These are phyloP conservation scores for Busseola fusca DNA, from an alignment of 2,888 invertebrate species.

Conservation along the genomic window DNA sequence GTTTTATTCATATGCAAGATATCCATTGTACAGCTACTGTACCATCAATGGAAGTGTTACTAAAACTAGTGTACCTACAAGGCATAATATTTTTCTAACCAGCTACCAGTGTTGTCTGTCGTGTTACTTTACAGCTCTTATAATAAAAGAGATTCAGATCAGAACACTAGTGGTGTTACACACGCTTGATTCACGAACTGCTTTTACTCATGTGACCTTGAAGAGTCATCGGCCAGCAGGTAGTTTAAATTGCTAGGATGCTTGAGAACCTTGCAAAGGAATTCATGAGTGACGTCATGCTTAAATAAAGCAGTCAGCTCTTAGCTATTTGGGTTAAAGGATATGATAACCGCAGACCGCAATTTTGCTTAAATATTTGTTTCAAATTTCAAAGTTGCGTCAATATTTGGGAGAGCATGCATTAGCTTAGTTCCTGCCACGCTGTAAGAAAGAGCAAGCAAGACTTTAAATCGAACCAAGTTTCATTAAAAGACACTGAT, in stretches of 20 bases:
- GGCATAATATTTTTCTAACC: slow-evolving; percentile 34
- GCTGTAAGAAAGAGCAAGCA: neutral
- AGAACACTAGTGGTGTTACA: slow-evolving; percentile 1
- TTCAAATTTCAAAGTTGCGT: slow-evolving; percentile 8
- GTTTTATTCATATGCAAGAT: slow-evolving; percentile 23
- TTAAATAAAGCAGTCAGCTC: slow-evolving; percentile 21
- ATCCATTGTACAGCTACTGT: slow-evolving; percentile 20
- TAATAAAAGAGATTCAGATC: slow-evolving; percentile 7
- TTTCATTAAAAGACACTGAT: neutral
- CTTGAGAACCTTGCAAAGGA: slow-evolving; percentile 33
- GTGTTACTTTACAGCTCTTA: slow-evolving; percentile 3
- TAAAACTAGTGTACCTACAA: neutral
- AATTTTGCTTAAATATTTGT: slow-evolving; percentile 29
- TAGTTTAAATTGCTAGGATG: slow-evolving; percentile 26
- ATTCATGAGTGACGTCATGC: slow-evolving; percentile 44
- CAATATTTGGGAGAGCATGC: slow-evolving; percentile 1
- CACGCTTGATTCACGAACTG: slow-evolving; percentile 17
- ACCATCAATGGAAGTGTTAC: slow-evolving; percentile 13
- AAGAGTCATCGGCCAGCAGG: slow-evolving; percentile 30
- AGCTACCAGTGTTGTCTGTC: neutral
- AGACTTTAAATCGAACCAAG: neutral
- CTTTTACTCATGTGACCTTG: slow-evolving; percentile 38
- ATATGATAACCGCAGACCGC: slow-evolving; percentile 31
- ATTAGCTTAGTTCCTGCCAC: neutral
- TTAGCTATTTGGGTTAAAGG: slow-evolving; percentile 34